Evolutionary conservation across 2,888 invertebrate genomes (phyloP), one percentile per base, ranked within the genome.

Genomic region (Baronia brevicornis): DNA sequence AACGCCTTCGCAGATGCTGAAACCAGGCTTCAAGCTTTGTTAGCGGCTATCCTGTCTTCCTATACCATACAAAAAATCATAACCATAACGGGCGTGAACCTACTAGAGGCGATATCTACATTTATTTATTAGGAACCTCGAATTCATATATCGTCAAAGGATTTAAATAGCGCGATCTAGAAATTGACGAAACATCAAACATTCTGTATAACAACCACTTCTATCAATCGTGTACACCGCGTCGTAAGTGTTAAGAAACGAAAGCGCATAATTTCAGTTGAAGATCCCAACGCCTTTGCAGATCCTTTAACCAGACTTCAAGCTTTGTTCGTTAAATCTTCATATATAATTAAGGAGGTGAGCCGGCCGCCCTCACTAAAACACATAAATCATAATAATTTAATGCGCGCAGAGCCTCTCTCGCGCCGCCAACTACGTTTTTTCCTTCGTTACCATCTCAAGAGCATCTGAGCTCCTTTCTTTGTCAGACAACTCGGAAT

Each of bases 321-420:
- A 39, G 54, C 54, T 69, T 64, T 66, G 74, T 77, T 69, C 75
- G 74, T 74, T 71, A 72, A 70, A 58, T 60, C 68, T 58, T 64
- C 65, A 65, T 64, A 62, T 74, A 72, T 80, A 79, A 80, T 80
- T 78, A 80, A 67, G 68, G 70, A 66, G 69, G 65, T 59, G 62
- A 65, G 49, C 49, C 49, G 40, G 31, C 51, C 51, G 54, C 49
- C 59, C 61, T 56, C 63, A 68, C 72, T 72, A 74, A 79, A 74
- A 74, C 65, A 74, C 74, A 80, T 82, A 82, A 82, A 82, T 82
- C 80, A 82, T 78, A 77, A 79, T 78, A 79, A 78, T 79, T 79
- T 82, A 79, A 78, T 72, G 73, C 75, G 60, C 60, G 52, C 45
- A 54, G 54, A 51, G 49, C 62, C 71, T 72, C 66, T 67, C 69